Base-by-base conservation (phyloP, 1,140 invertebrate species). In the Phenacoccus solenopsis region DNA sequence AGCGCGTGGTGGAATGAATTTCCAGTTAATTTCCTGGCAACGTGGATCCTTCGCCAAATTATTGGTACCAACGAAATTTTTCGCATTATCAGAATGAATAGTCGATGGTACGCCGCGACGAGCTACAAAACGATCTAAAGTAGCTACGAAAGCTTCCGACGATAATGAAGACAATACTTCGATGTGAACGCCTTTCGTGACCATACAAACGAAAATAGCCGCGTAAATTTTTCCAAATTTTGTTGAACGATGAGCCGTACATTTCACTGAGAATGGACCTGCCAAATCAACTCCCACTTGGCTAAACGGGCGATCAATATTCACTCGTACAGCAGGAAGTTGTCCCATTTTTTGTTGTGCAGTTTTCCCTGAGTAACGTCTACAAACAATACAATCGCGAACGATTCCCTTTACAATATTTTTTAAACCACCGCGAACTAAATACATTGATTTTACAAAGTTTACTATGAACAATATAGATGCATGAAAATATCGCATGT, bases 151-250 rank as follows among this genome's bases (percentile, higher is more conserved):
- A 1, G 72, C 73, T 59, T 79, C 75, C 0, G 79, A 75, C 0
- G 77, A 73, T 9, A 82, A 64, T 72, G 77, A 73, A 0, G 75
- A 73, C 0, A 80, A 78, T 0, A 79, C 25, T 72, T 82, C 80
- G 10, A 83, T 70, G 70, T 81, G 80, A 27, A 81, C 70, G 1
- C 78, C 80, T 68, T 75, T 76, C 1, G 79, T 79, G 1, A 72
- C 49, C 16, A 80, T 76, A 70, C 79, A 82, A 3, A 80, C 76
- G 71, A 81, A 82, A 12, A 82, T 1, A 20, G 73, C 75, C 13
- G 80, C 67, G 70, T 80, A 82, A 2, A 72, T 74, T 71, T 82
- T 82, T 9, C 73, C 21, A 20, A 68, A 70, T 5, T 72, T 72
- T 27, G 71, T 70, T 27, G 75, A 73, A 21, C 75, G 70, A 20